Evolutionary conservation across 1,140 invertebrate genomes (phyloP).

Genomic region (Cotesia chilonis): DNA sequence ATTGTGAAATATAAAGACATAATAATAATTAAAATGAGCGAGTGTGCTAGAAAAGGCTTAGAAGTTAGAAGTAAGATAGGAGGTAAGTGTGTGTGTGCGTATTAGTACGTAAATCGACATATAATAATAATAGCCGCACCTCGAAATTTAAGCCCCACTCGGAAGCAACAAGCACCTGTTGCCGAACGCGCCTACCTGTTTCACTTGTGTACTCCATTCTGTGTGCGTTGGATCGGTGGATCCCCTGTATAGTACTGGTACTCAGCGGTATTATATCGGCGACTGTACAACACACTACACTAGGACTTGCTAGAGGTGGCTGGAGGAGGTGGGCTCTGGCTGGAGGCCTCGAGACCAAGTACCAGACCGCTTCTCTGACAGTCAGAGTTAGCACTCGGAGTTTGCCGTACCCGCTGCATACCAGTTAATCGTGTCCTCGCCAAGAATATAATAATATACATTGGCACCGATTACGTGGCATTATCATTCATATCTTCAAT

Average conservation of each 20-base stretch:
- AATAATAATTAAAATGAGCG: too few relatives aligned
- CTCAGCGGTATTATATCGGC: too few relatives aligned
- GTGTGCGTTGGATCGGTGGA: slow-evolving; percentile 2
- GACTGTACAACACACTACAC: too few relatives aligned
- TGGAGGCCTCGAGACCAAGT: background rate
- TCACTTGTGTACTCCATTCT: slow-evolving; percentile 9
- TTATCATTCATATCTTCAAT: background rate
- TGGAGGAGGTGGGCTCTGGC: background rate
- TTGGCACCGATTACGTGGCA: slow-evolving; percentile 9
- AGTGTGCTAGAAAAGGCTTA: too few relatives aligned
- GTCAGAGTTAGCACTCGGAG: slow-evolving; percentile 3
- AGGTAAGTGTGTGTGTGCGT: too few relatives aligned
- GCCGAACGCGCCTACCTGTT: slow-evolving; percentile 29
- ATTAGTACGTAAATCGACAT: too few relatives aligned
- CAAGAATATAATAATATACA: background rate
- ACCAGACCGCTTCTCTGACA: background rate
- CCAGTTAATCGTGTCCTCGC: background rate
- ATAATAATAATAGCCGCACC: slow-evolving; percentile 1
- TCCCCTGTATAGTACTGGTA: background rate
- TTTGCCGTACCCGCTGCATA: background rate
- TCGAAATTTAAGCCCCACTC: slow-evolving; percentile 19
- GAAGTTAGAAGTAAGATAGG: too few relatives aligned
- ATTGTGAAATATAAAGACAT: too few relatives aligned
- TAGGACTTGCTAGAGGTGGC: too few relatives aligned
- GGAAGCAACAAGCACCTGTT: slow-evolving; percentile 28